Evolutionary conservation across 2,888 invertebrate species (phyloP), one percentile per base, ranked within the genome.

Genomic region (Sminthurinus aureus): DNA sequence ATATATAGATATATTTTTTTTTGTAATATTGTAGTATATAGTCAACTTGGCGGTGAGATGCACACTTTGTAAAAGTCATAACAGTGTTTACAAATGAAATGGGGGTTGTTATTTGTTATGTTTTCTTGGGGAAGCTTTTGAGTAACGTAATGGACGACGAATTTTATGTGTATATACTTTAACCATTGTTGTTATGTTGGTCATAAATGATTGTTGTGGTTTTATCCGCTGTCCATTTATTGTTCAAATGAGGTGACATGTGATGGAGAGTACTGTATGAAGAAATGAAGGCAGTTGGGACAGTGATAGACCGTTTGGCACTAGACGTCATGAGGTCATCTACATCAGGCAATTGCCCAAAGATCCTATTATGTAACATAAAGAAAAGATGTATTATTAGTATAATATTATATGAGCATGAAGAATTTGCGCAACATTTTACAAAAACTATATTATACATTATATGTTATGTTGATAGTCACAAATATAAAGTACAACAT

Each of bases 131-230:
- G 69, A 22, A 22, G 71, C 6, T 24, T 22, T 22, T 71, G 69
- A 38, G 38, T 38, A 38, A 38, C 38, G 38, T 38, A 38, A 38
- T 38, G 38, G 38, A 38, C 38, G 6, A 38, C 38, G 38, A 38
- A 9, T 69, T 69, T 20, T 69, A 69, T 69, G n/a, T 22, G 22
- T n/a, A 81, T n/a, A n/a, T 26, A 81, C 74, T 73, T 22, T 85
- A 88, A 83, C 88, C 88, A 75, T 88, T 88, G 85, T 88, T 88
- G 82, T 88, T 88, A 71, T 88, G 88, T 81, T 88, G 88, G 84
- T 88, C 88, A 83, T 85, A 87, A 76, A 88, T 85, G 81, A 88
- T 88, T n/a, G 87, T 86, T 12, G 88, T 69, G 9, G 87, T 81
- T 69, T 84, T 84, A 79, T 88, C 88, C 11, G 88, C 69, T 64